Conservation (phyloP, 2,888 invertebrate genomes). For the Cataglyphis albicans region DNA sequence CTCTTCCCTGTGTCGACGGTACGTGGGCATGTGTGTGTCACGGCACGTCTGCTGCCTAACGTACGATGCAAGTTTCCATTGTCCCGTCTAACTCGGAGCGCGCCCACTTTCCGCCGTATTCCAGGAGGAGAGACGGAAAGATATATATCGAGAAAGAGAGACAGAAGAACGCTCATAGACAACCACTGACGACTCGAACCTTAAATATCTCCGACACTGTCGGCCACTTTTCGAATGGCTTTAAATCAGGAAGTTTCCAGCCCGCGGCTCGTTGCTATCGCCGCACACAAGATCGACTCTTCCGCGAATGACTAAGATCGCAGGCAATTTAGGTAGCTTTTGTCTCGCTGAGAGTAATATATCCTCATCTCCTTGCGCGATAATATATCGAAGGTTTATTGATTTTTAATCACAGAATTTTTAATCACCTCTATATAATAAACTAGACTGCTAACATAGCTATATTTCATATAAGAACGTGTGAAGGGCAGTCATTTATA, state of each 20-base stretch:
- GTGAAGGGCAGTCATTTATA: no score
- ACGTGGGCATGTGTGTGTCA: conserved; percentile 74
- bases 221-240: conserved; percentile 64
- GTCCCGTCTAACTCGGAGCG: conserved; percentile 76
- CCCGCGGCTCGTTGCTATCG: conserved; percentile 1
- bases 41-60: conserved; percentile 80
- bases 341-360: conserved; percentile 41
- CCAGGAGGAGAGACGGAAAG: background rate
- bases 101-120: conserved; percentile 52
- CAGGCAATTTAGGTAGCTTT: conserved; percentile 33
- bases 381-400: conserved; percentile 50
- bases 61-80: conserved; percentile 83
- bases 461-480: no score
- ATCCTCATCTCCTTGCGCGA: conserved; percentile 24
- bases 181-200: conserved; percentile 72
- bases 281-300: background rate
- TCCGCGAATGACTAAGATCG: conserved; percentile 13
- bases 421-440: no score
- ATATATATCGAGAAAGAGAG: background rate
- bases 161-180: conserved; percentile 57
- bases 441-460: no score
- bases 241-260: conserved; percentile 70
- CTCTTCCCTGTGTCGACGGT: conserved; percentile 44
- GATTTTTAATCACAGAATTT: conserved; percentile 3
- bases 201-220: conserved; percentile 70